Evolutionary conservation across 1,140 invertebrate species (phyloP), one percentile per base, ranked within the genome.

Genomic region (Drosophila miranda): DNA sequence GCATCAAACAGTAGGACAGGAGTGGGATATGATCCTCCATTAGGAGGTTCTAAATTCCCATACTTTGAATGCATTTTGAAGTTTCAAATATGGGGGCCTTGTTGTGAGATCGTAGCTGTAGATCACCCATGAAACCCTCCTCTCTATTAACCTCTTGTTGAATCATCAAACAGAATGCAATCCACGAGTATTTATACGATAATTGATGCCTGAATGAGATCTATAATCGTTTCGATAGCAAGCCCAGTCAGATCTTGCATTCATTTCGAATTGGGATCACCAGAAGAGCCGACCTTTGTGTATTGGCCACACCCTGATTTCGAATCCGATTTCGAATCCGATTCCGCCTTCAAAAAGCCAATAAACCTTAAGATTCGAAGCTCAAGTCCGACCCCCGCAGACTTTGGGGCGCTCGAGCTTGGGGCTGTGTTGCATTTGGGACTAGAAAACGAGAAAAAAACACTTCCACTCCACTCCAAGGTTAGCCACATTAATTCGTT

Each of bases 401-500:
- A 61, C 60, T 61, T 49, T 13, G 34, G 42, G 42, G 28, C 63
- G 28, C 21, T 66, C 59, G 51, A 55, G 23, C 23, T 26, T 26
- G 23, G 23, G 23, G 23, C 23, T 23, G 2, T 9, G 75, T 44
- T 83, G 79, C 79, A 83, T 79, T 83, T 54, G 55, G 50, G 49
- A 26, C 23, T 26, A 5, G 49, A 55, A 19, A 11, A 45, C 30
- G 23, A 49, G 28, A 45, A 70, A 56, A 50, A 58, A 69, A 60
- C 54, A 53, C 41, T 53, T 50, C 52, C 71, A 13, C 50, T 23
- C 23, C 23, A 23, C 34, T 38, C 61, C 79, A 83, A 83, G 79
- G 79, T 71, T 80, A 84, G 64, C 75, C 44, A 75, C 59, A 72
- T 84, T 43, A 70, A 75, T 62, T 49, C 43, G 55, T 59, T 62